Evolutionary conservation across 1,140 invertebrate species (phyloP).

Genomic region (Grapholita molesta): DNA sequence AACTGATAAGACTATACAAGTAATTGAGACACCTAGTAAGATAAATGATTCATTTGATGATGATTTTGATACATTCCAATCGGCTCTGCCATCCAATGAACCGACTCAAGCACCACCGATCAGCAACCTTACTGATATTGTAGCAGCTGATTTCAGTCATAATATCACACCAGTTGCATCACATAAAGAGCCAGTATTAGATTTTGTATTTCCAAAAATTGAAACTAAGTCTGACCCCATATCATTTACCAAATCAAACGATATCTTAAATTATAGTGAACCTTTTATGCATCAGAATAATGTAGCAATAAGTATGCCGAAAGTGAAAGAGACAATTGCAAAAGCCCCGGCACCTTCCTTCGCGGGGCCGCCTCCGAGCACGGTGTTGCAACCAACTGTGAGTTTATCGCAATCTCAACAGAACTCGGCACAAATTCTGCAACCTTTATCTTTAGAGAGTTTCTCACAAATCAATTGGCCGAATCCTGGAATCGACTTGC

Average conservation of each 20-base stretch:
- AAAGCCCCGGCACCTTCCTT: conserved; percentile 7
- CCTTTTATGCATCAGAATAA: conserved; percentile 4
- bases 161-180: background rate
- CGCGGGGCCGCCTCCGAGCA: background rate
- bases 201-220: conserved; percentile 26
- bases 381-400: conserved; percentile 48
- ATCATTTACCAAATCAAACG: conserved; percentile 31
- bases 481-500: conserved; percentile 81
- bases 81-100: conserved; percentile 38
- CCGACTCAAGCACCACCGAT: background rate
- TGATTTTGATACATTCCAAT: conserved; percentile 74
- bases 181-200: conserved; percentile 25
- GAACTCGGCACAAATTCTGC: conserved; percentile 68
- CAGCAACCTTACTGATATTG: conserved; percentile 6
- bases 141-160: background rate
- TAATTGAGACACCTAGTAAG: conserved; percentile 10
- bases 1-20: background rate
- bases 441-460: conserved; percentile 71
- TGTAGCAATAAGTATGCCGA: conserved; percentile 19
- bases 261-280: conserved; percentile 22
- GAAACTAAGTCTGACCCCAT: conserved; percentile 39
- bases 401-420: conserved; percentile 38
- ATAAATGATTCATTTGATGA: conserved; percentile 46
- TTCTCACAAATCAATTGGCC: conserved; percentile 82
- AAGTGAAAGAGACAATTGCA: conserved; percentile 4